Conservation (phyloP, 1,140 invertebrate species). For the Drosophila quadrilineata region DNA sequence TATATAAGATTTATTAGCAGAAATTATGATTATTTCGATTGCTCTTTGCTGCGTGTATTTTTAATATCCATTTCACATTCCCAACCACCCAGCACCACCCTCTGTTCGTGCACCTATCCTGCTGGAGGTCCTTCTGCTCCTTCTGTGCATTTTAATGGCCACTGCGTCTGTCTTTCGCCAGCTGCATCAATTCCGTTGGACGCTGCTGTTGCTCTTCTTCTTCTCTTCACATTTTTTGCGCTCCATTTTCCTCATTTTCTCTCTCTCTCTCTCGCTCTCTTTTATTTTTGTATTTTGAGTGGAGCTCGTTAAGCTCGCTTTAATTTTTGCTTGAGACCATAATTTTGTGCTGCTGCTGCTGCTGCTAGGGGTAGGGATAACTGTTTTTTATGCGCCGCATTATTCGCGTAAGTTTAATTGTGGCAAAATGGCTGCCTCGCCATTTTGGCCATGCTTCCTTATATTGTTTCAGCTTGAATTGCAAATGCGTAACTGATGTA, state of each 20-base stretch:
- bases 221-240: background rate
- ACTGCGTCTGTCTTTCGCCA: constrained; percentile 44
- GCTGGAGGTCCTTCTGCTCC: background rate
- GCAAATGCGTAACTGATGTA: no score
- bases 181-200: constrained; percentile 68
- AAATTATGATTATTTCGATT: constrained; percentile 78
- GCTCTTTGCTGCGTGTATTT: constrained; percentile 71
- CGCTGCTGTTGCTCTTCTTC: background rate
- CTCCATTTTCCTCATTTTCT: constrained; percentile 4
- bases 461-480: constrained; percentile 3
- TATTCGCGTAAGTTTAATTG: constrained; percentile 75
- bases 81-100: background rate
- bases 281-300: constrained; percentile 23
- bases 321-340: constrained; percentile 72
- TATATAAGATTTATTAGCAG: constrained; percentile 80
- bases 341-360: constrained; percentile 37
- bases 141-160: constrained; percentile 69
- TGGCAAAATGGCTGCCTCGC: constrained; percentile 30
- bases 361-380: constrained; percentile 12
- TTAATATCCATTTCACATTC: constrained; percentile 68
- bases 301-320: constrained; percentile 71
- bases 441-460: constrained; percentile 21
- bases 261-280: no score
- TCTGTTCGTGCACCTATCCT: constrained; percentile 20
- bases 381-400: constrained; percentile 45